Evolutionary conservation across 1,140 invertebrate genomes (phyloP).

Genomic region (Macrobrachium nipponense): DNA sequence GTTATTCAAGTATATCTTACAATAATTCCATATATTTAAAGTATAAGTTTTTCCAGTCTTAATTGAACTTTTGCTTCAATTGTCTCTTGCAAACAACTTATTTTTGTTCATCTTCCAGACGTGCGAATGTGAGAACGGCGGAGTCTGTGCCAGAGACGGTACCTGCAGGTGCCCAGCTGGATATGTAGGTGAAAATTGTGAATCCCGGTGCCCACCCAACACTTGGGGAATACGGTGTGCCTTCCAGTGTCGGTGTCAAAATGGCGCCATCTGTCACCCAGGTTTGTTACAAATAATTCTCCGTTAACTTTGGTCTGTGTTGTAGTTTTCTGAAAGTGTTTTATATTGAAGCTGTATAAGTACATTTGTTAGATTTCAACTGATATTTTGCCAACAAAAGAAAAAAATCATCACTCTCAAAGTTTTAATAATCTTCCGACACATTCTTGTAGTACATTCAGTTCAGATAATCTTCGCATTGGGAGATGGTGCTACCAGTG

Average conservation of each 20-base stretch:
- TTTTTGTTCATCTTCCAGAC: slow-evolving; percentile 78
- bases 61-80: neutral
- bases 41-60: neutral
- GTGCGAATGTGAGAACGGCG: slow-evolving; percentile 86
- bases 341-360: neutral
- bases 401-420: no score
- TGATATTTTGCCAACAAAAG: no score
- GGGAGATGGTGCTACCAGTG: no score
- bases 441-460: no score
- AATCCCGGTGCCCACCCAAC: slow-evolving; percentile 79
- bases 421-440: no score
- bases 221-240: slow-evolving; percentile 83
- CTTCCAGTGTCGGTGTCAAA: slow-evolving; percentile 79
- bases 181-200: slow-evolving; percentile 78
- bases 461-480: no score
- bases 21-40: neutral
- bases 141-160: slow-evolving; percentile 83
- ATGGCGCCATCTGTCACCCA: slow-evolving; percentile 80
- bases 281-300: slow-evolving; percentile 48
- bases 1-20: neutral
- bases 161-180: slow-evolving; percentile 84
- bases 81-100: neutral
- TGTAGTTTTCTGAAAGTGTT: neutral
- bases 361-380: neutral
- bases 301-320: no score